Conservation (phyloP, 2,797 vertebrate genomes). For the Poeciliopsis presidionis region DNA sequence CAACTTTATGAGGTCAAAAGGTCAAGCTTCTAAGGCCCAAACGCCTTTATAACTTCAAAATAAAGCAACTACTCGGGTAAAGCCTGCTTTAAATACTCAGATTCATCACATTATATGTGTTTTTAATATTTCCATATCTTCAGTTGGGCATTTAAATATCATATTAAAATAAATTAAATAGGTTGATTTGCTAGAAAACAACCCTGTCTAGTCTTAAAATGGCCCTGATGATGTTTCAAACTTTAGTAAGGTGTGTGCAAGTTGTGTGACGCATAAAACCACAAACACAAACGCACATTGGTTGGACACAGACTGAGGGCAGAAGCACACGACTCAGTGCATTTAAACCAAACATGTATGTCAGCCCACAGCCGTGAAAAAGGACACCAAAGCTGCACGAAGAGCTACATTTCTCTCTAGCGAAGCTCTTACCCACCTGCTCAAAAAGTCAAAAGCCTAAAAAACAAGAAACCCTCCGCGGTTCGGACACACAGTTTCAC, state of each 20-base stretch:
- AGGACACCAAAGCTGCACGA: not conserved
- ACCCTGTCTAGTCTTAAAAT: not conserved
- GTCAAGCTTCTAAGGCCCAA: not conserved
- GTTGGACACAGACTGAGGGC: not conserved
- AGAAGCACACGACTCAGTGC: not conserved
- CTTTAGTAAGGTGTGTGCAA: not conserved
- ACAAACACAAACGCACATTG: slow-evolving; percentile 6
- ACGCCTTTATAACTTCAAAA: not conserved
- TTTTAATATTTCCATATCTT: not conserved
- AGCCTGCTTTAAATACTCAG: not conserved
- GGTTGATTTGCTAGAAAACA: not conserved
- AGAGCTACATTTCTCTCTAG: slow-evolving; percentile 8
- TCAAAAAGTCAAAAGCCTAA: slow-evolving; percentile 14
- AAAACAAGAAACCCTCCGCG: not conserved
- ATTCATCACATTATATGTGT: not conserved
- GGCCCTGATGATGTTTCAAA: not conserved
- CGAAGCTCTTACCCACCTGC: slow-evolving; percentile 53
- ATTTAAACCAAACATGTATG: not conserved
- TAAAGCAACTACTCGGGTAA: not conserved
- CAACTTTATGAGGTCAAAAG: not conserved
- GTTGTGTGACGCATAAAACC: not conserved
- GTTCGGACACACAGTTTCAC: slow-evolving; percentile 1
- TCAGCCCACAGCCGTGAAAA: not conserved
- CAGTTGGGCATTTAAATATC: not conserved
- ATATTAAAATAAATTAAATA: no score